These are phyloP conservation scores for Xiphorhynchus erythropygius DNA, from an alignment of 2,797 vertebrate species.

Conservation along the genomic window DNA sequence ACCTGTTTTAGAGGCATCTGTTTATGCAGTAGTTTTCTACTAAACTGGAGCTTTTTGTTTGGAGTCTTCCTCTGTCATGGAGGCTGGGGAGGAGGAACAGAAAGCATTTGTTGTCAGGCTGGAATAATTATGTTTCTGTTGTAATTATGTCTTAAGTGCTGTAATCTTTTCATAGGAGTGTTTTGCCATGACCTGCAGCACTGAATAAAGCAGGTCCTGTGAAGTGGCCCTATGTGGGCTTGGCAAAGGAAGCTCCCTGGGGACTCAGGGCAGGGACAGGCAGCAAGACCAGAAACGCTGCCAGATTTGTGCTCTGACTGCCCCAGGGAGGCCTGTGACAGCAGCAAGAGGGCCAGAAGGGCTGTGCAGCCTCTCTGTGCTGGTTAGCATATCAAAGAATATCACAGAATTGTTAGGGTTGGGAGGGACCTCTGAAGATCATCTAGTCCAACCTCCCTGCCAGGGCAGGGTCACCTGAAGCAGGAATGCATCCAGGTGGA, in stretches of 20 bases:
- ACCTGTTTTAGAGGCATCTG: slow-evolving; percentile 36
- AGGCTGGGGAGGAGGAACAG: not conserved
- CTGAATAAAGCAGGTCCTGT: not conserved
- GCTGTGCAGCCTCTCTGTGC: rapidly evolving
- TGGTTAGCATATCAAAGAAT: not conserved
- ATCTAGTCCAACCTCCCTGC: not conserved
- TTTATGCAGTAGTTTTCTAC: not conserved
- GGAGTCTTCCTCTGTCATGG: not conserved
- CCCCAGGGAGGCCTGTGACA: not conserved
- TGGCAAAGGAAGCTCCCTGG: rapidly evolving
- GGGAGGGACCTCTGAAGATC: not conserved
- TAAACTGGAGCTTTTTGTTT: not conserved
- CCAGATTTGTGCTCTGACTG: rapidly evolving
- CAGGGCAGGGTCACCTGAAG: not conserved
- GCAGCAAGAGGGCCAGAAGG: not conserved
- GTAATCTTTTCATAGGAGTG: not conserved
- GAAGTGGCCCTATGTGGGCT: rapidly evolving
- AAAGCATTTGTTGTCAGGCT: not conserved
- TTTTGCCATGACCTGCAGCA: not conserved
- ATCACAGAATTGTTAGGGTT: not conserved
- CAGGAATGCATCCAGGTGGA: not conserved
- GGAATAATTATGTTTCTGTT: not conserved
- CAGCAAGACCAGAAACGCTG: not conserved
- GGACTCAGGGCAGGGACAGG: not conserved
- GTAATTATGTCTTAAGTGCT: not conserved